Conservation (phyloP, 2,888 invertebrate genomes). For the Teleogryllus oceanicus region DNA sequence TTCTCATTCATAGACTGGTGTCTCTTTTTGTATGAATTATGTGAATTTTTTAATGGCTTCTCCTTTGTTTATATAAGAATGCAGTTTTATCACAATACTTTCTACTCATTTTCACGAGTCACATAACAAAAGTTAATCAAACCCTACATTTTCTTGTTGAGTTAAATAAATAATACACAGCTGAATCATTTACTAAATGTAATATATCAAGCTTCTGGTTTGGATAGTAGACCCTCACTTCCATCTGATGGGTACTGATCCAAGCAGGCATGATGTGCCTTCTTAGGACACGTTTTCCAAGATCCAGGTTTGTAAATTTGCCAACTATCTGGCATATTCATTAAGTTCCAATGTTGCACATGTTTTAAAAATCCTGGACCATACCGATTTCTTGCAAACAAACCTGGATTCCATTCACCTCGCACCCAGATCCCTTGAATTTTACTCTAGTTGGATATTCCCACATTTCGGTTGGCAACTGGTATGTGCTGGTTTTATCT, state of each 20-base stretch:
- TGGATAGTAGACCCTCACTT: slow-evolving; percentile 33
- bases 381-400: slow-evolving; percentile 42
- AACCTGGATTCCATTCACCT: slow-evolving; percentile 43
- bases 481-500: slow-evolving; percentile 40
- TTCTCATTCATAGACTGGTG: too few species aligned
- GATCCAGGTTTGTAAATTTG: slow-evolving; percentile 39
- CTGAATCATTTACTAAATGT: too few species aligned
- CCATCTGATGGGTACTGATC: slow-evolving; percentile 43
- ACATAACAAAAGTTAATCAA: too few species aligned
- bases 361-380: slow-evolving; percentile 43
- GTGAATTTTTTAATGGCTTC: too few species aligned
- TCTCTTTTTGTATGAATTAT: too few species aligned
- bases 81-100: too few species aligned
- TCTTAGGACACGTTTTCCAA: slow-evolving; percentile 40
- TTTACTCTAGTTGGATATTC: slow-evolving; percentile 40
- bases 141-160: too few species aligned
- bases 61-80: too few species aligned
- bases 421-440: slow-evolving; percentile 42
- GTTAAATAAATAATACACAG: too few species aligned
- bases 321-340: slow-evolving; percentile 39
- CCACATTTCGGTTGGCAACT: slow-evolving; percentile 35
- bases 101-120: too few species aligned
- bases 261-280: slow-evolving; percentile 42
- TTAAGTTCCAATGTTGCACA: slow-evolving; percentile 42
- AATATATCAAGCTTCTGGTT: too few species aligned